Percentiles rank a stretch among this genome's conserved stretches.
These are phyloP conservation scores for Dorcus hopei DNA, from an alignment of 2,888 invertebrate species.

Conservation along the genomic window DNA sequence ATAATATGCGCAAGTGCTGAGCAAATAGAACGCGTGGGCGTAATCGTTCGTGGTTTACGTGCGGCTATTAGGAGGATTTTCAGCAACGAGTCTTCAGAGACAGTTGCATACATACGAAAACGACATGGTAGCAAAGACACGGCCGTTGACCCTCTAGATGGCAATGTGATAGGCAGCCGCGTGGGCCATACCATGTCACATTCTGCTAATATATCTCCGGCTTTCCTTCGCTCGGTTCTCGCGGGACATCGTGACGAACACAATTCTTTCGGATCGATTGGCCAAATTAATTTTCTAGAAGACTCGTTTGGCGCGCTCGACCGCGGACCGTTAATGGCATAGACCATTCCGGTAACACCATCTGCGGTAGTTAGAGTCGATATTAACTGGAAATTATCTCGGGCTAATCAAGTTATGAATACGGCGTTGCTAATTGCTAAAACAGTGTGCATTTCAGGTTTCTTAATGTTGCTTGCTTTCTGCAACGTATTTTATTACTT, in stretches of 20 bases:
- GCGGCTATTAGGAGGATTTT: conserved; percentile 15
- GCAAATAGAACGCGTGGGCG: conserved; percentile 5
- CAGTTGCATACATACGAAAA: conserved; percentile 24
- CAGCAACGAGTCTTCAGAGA: conserved; percentile 19
- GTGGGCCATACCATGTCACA: conserved; percentile 28
- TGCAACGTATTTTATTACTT: too few relatives aligned
- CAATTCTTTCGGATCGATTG: conserved; percentile 4
- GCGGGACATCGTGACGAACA: conserved; percentile 10
- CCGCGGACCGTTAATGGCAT: too few relatives aligned
- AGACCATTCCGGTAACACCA: background rate
- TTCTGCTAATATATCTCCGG: conserved; percentile 38
- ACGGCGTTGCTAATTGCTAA: background rate
- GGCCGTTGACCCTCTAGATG: conserved; percentile 22
- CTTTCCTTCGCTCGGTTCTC: conserved; percentile 16
- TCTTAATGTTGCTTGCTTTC: background rate
- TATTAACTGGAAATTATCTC: conserved; percentile 2
- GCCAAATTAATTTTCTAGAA: too few relatives aligned
- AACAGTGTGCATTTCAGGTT: background rate
- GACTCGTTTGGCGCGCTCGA: too few relatives aligned
- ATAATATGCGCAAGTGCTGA: background rate
- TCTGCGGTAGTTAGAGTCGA: background rate
- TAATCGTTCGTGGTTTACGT: conserved; percentile 15
- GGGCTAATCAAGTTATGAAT: background rate
- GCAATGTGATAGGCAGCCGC: conserved; percentile 17
- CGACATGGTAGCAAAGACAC: conserved; percentile 18